These are phyloP conservation scores for Leptinotarsa lineolata DNA, from an alignment of 1,140 invertebrate species.

Conservation along the genomic window DNA sequence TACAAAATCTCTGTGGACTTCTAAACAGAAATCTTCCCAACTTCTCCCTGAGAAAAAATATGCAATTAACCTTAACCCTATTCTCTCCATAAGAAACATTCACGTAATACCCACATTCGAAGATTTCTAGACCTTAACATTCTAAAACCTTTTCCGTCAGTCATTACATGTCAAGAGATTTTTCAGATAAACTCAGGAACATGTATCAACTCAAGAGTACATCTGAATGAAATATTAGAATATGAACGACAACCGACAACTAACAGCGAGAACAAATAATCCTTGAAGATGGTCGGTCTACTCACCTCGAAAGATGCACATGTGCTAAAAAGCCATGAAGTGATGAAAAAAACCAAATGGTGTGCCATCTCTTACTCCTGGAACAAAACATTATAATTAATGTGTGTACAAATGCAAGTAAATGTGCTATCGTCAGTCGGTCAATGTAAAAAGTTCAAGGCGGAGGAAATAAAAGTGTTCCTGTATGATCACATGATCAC, in stretches of 20 bases:
- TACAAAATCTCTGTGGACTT: too few species aligned
- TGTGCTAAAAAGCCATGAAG: conserved; percentile 18
- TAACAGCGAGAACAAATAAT: neutral
- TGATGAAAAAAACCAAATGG: conserved; percentile 9
- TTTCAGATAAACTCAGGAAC: too few species aligned
- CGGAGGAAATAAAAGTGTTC: neutral
- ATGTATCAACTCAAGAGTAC: too few species aligned
- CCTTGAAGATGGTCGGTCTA: conserved; percentile 14
- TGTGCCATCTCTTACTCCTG: conserved; percentile 17
- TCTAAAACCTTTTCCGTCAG: too few species aligned
- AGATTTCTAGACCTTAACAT: too few species aligned
- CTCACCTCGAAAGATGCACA: conserved; percentile 20
- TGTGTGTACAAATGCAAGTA: neutral
- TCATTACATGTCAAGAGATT: too few species aligned
- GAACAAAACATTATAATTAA: conserved; percentile 14
- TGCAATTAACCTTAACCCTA: too few species aligned
- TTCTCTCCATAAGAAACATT: too few species aligned
- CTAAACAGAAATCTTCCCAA: too few species aligned
- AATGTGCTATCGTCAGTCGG: neutral
- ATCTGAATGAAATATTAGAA: too few species aligned
- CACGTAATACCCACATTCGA: too few species aligned
- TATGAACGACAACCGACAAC: neutral
- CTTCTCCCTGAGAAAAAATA: too few species aligned
- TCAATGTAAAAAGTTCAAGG: neutral
- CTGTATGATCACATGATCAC: neutral